Evolutionary conservation across 2,113 vertebrate species (phyloP).

Genomic region (Sprattus sprattus): DNA sequence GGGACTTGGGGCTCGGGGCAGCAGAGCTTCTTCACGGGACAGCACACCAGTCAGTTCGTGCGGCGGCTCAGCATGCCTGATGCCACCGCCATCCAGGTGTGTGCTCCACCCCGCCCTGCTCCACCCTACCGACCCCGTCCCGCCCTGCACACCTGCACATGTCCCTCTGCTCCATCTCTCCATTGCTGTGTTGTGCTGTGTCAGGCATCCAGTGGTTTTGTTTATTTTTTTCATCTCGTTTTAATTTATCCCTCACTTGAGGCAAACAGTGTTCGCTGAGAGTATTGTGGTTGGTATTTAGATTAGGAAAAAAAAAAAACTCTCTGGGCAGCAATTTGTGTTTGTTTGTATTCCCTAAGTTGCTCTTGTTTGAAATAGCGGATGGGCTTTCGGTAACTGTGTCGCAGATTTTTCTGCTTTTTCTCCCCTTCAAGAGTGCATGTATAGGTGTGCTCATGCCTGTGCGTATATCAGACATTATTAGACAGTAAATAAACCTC

Average conservation of each 20-base stretch:
- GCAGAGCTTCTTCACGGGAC: slow-evolving; percentile 80
- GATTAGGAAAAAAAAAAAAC: not conserved
- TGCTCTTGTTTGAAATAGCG: not conserved
- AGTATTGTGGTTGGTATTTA: slow-evolving; percentile 6
- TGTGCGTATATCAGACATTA: not conserved
- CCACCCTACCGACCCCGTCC: not conserved
- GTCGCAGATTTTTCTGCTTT: slow-evolving; percentile 15
- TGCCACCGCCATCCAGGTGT: slow-evolving; percentile 73
- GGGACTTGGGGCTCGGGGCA: slow-evolving; percentile 82
- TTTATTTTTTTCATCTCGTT: not conserved
- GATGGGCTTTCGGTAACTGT: not conserved
- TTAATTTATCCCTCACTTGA: not conserved
- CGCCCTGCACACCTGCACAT: not conserved
- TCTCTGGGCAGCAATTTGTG: not conserved
- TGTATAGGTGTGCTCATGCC: not conserved
- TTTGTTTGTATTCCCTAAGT: not conserved
- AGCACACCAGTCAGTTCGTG: slow-evolving; percentile 87
- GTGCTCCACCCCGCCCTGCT: slow-evolving; percentile 40
- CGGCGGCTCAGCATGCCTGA: slow-evolving; percentile 87
- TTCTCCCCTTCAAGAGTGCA: slow-evolving; percentile 15
- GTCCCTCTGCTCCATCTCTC: not conserved
- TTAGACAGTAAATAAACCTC: not conserved
- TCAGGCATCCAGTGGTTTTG: not conserved
- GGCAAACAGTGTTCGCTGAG: not conserved
- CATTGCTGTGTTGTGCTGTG: not conserved